Base-by-base conservation (phyloP, 2,888 invertebrate genomes). In the Pyrrhosoma nymphula region DNA sequence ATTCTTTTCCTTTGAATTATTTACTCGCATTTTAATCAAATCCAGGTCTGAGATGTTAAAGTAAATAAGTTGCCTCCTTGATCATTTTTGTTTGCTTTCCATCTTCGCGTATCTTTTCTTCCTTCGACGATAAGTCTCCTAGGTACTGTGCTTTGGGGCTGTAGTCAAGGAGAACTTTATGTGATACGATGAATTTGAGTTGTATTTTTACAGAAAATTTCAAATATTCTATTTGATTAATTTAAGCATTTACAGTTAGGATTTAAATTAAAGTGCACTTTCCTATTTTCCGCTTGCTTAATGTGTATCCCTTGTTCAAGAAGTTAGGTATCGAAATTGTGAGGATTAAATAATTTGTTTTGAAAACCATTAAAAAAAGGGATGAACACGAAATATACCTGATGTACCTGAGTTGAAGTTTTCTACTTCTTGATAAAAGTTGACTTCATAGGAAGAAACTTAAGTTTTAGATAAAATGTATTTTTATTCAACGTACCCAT, bases 21-120 rank as follows among this genome's bases (percentile, higher is more conserved):
- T 89, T 89, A 56, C 89, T 47, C n/a, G 14, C 89, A 26, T 55
- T 89, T 89, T 89, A 89, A 89, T 89, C 47, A 89, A 89, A n/a
- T 89, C n/a, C 56, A 89, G 55, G 12, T 55, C 56, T 4, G 26
- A 56, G 56, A n/a, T 8, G 47, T 56, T 89, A 55, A 55, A 89
- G 89, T 89, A 89, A 55, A 89, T 26, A 82, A 30, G 30, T 35
- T 82, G 47, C 89, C 20, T 26, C 14, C 47, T 89, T 16, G 47
- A 89, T 89, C 56, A 55, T 56, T 55, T 89, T 89, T 89, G 89
- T n/a, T 47, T 89, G 47, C n/a, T 55, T 56, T 56, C 12, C 55
- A n/a, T 89, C 35, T 82, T 35, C 16, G 35, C 16, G 18, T 35
- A 12, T 35, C 35, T 18, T 82, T 16, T 30, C 12, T 35, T 82